Conservation (phyloP, 2,888 invertebrate genomes). For the Masnerella sp. region DNA sequence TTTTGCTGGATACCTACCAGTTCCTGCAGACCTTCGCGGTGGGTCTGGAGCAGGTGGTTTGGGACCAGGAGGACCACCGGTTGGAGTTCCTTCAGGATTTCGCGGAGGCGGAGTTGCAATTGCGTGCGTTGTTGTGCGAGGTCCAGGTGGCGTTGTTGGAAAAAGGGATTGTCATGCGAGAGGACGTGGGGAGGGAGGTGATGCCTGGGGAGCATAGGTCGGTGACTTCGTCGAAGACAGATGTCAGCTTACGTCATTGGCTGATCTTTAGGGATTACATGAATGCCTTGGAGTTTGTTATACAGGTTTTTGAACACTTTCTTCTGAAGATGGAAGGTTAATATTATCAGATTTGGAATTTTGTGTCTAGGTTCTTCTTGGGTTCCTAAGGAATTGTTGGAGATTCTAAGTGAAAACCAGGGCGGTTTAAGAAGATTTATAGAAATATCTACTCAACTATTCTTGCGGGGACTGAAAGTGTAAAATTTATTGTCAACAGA, state of each 20-base stretch:
- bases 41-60: slow-evolving; percentile 82
- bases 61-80: slow-evolving; percentile 80
- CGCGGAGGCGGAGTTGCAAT: slow-evolving; percentile 80
- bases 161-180: slow-evolving; percentile 68
- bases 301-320: slow-evolving; percentile 78
- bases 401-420: too few relatives aligned
- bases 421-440: too few relatives aligned
- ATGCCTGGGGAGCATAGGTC: slow-evolving; percentile 76
- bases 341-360: too few relatives aligned
- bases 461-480: too few relatives aligned
- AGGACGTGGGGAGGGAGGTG: slow-evolving; percentile 77
- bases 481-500: too few relatives aligned
- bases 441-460: too few relatives aligned
- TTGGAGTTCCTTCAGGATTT: slow-evolving; percentile 79
- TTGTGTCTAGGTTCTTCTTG: too few relatives aligned
- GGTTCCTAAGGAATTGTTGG: too few relatives aligned
- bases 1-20: slow-evolving; percentile 82
- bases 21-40: slow-evolving; percentile 85
- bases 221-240: slow-evolving; percentile 70
- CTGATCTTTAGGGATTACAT: slow-evolving; percentile 83
- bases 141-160: slow-evolving; percentile 81
- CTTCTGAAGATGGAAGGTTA: slow-evolving; percentile 69
- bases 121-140: slow-evolving; percentile 84
- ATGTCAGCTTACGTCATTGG: slow-evolving; percentile 80
- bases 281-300: slow-evolving; percentile 81